A percentile compares a stretch with the other conserved stretches of the same genome.
Evolutionary conservation across 2,113 vertebrate genomes (phyloP).

Genomic region (Herpetotheres cachinnans): DNA sequence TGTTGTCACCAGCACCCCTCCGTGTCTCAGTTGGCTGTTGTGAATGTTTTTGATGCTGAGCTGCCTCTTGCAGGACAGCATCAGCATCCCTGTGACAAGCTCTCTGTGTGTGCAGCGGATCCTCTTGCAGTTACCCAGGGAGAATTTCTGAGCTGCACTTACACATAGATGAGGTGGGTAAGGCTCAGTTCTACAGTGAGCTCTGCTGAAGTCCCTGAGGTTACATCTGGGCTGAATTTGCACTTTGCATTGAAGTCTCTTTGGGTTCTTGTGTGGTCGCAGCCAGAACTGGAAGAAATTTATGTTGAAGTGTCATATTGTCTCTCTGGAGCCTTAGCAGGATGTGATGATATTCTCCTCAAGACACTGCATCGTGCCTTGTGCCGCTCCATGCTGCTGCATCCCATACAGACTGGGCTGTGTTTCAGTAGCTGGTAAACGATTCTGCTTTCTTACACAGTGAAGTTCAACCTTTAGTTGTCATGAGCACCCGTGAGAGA

Average conservation of each 20-base stretch:
- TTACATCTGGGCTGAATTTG: constrained; percentile 13
- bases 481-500: not conserved
- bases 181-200: not conserved
- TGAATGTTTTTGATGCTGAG: not conserved
- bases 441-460: not conserved
- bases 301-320: not conserved
- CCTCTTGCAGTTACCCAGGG: not conserved
- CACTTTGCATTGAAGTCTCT: not conserved
- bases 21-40: not conserved
- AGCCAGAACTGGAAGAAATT: not conserved
- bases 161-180: not conserved
- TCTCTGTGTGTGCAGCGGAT: not conserved
- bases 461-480: not conserved
- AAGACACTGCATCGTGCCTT: not conserved
- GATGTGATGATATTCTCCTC: not conserved
- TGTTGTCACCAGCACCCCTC: not conserved
- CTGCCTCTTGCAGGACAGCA: not conserved
- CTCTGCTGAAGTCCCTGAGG: not conserved
- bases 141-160: not conserved
- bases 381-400: not conserved
- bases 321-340: not conserved
- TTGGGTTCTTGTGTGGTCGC: not conserved
- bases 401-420: not conserved
- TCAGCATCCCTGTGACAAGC: not conserved
- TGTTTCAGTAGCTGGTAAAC: not conserved